Base-by-base conservation (phyloP, 2,113 vertebrate genomes). In the Pygoscelis adeliae region DNA sequence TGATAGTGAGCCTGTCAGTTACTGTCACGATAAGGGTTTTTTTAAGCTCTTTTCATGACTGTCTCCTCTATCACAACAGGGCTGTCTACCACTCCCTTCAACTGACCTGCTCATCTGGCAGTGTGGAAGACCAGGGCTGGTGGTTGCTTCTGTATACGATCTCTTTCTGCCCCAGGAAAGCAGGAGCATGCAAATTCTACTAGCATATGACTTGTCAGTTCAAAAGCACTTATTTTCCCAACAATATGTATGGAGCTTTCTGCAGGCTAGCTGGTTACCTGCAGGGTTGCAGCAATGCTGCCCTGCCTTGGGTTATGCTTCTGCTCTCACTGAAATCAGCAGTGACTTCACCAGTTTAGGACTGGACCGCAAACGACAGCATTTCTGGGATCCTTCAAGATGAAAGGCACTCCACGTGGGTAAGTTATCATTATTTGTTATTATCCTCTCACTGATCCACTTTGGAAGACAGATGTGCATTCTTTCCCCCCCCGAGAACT, bases 391-490 rank as follows among this genome's bases (percentile, higher is more conserved):
- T 95, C 61, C 77, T 61, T 55, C 61, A 72, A 73, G 87, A 84
- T 92, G 80, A 89, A 90, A 92, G 49, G 49, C 52, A 8, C 83
- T 96, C 46, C 85, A 89, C 15, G 34, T 80, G 94, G 79, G 55
- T 86, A 83, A 87, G 71, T 91, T 92, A 76, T 91, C 61, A 76
- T 84, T 82, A 61, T 95, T 94, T 88, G 83, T 95, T 95, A 80
- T 93, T 92, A 79, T 95, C 79, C 85, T 79, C 87, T 94, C 83
- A 69, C 62, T 83, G 90, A 95, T 91, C 80, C 83, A 82, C 76
- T 96, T 93, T 94, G 90, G 90, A 91, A 94, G 93, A 84, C 77
- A 93, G 63, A 92, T 93, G 67, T 73, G 78, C 62, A 55, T 94
- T 93, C 81, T 83, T 47, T 23, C 38, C 26, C 42, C 38, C 21